Conservation (phyloP, 2,113 vertebrate genomes). For the Chloebia gouldiae region DNA sequence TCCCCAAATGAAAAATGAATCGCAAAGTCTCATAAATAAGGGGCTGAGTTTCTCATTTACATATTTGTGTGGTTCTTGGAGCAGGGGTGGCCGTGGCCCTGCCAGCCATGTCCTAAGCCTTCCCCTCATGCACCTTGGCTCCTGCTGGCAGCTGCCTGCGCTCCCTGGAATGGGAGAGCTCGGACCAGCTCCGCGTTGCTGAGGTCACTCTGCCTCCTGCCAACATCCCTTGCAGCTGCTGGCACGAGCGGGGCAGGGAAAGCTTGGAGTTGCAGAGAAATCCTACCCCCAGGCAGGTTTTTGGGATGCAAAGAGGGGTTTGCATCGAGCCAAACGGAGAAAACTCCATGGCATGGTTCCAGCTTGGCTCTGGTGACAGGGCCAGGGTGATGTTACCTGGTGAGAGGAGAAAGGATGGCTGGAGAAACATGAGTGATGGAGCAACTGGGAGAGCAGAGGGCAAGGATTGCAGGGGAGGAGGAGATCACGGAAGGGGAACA, state of each 20-base stretch:
- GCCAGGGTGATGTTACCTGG: accelerated
- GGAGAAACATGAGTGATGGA: not conserved
- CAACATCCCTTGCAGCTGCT: not conserved
- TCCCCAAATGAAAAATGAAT: conserved; percentile 51
- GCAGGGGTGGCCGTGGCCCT: not conserved
- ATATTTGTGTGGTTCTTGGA: conserved; percentile 68
- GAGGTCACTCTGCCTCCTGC: conserved; percentile 3
- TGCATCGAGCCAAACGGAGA: not conserved
- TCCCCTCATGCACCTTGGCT: not conserved
- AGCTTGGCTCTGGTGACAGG: not conserved
- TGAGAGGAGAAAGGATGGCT: not conserved
- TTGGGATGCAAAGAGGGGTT: not conserved
- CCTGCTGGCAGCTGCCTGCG: not conserved
- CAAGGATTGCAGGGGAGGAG: not conserved
- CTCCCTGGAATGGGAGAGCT: not conserved
- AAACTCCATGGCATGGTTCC: accelerated
- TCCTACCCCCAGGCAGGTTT: not conserved
- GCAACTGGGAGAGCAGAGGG: not conserved
- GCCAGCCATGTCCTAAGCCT: conserved; percentile 60
- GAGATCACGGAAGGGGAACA: accelerated
- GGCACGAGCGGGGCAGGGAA: accelerated
- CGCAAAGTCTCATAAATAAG: conserved; percentile 43
- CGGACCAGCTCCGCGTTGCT: not conserved
- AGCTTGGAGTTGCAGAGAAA: not conserved
- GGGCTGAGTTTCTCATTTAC: conserved; percentile 49